phyloP scores from a whole-genome alignment of 1,140 invertebrate species.

The Tribolium madens region DNA sequence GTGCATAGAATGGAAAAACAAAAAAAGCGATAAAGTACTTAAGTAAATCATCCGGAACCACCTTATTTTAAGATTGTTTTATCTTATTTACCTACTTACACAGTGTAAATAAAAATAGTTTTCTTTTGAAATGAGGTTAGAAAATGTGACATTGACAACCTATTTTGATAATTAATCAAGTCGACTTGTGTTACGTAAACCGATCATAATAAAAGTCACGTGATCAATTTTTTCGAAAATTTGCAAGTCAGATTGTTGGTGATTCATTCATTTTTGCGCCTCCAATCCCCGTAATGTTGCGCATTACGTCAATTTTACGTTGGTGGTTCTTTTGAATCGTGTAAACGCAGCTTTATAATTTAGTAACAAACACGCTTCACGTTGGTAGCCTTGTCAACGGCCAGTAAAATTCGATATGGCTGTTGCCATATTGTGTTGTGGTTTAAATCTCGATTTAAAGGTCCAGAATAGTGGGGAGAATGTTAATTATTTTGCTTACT shows the following conservation, averaged over 20 bases:
- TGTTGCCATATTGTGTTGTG: conserved; percentile 10
- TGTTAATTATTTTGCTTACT: conserved; percentile 4
- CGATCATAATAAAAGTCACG: neutral
- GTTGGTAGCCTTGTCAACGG: neutral
- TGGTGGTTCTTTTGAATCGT: neutral
- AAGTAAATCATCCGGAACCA: neutral
- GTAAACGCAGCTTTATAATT: neutral
- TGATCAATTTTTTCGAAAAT: neutral
- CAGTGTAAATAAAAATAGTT: conserved; percentile 10
- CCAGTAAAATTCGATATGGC: neutral
- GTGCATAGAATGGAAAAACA: neutral
- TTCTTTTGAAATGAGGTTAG: conserved; percentile 8
- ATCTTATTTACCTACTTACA: conserved; percentile 29
- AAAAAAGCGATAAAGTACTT: neutral
- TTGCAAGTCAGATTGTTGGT: neutral
- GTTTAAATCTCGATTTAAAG: conserved; percentile 26
- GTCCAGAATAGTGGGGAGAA: conserved; percentile 8
- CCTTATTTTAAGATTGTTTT: neutral
- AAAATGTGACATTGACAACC: conserved; percentile 1
- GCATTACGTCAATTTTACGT: too few species aligned
- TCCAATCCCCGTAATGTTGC: too few species aligned
- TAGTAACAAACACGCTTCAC: neutral
- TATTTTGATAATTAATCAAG: neutral
- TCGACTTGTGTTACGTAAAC: neutral
- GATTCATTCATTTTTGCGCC: neutral